These are phyloP conservation scores for Myzus persicae DNA, from an alignment of 1,140 invertebrate species.

Conservation along the genomic window DNA sequence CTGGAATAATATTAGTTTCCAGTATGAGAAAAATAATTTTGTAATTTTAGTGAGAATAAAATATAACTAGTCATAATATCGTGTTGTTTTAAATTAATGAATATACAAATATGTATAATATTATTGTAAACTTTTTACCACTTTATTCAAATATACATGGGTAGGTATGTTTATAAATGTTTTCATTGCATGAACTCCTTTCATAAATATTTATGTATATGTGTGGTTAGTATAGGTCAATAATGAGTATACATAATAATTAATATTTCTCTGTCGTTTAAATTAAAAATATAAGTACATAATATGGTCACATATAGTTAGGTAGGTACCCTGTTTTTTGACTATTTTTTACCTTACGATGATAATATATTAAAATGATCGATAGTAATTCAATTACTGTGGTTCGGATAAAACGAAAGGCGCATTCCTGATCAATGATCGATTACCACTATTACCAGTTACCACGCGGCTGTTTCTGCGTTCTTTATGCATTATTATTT, in stretches of 20 bases:
- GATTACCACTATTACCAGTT: too few relatives aligned
- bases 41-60: background rate
- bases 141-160: background rate
- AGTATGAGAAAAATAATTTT: background rate
- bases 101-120: background rate
- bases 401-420: background rate
- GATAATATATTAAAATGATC: background rate
- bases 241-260: background rate
- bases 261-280: background rate
- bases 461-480: background rate
- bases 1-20: background rate
- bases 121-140: background rate
- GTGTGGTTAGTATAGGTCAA: background rate
- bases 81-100: background rate
- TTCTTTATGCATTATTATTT: background rate
- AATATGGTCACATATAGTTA: background rate
- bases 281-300: background rate
- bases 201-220: background rate
- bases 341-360: background rate
- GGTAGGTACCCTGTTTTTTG: background rate
- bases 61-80: background rate
- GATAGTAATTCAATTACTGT: conserved; percentile 8
- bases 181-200: too few relatives aligned
- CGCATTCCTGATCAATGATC: conserved; percentile 2
- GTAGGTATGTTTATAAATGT: too few relatives aligned